Evolutionary conservation across 2,113 vertebrate species (phyloP).

Genomic region (Urocynchramus pylzowi): DNA sequence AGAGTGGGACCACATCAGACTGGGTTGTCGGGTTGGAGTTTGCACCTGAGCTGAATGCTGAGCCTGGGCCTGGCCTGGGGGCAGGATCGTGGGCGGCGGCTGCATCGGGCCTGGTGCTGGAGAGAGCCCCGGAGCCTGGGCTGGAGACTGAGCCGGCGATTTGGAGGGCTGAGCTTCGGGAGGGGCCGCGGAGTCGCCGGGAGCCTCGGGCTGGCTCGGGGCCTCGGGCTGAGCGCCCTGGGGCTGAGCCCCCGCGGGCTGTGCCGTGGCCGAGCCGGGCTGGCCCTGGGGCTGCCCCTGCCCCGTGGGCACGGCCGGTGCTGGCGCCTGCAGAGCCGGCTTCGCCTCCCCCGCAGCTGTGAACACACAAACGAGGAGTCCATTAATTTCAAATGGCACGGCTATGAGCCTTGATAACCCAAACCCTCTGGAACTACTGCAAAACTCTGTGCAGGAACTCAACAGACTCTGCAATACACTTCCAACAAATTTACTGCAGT

Average conservation of each 20-base stretch:
- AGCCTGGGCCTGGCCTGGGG: conserved; percentile 70
- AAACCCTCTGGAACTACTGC: background rate
- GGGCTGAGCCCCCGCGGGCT: conserved; percentile 67
- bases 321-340: conserved; percentile 46
- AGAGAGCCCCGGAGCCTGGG: conserved; percentile 71
- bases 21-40: conserved; percentile 64
- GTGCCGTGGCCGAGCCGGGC: conserved; percentile 65
- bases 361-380: background rate
- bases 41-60: conserved; percentile 74
- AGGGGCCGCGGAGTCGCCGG: conserved; percentile 19
- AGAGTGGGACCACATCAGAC: conserved; percentile 66
- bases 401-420: background rate
- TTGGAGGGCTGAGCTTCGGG: conserved; percentile 66
- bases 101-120: conserved; percentile 60
- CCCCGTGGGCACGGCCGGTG: background rate
- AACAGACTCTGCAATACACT: background rate
- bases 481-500: background rate
- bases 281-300: conserved; percentile 51
- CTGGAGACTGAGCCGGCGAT: conserved; percentile 66
- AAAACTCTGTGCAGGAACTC: background rate
- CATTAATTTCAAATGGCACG: background rate
- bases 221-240: conserved; percentile 65
- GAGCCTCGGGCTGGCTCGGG: conserved; percentile 46
- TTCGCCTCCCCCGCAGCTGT: conserved; percentile 71
- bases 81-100: conserved; percentile 45